Conservation (phyloP, 2,888 invertebrate genomes). For the Dasypogon diadema region DNA sequence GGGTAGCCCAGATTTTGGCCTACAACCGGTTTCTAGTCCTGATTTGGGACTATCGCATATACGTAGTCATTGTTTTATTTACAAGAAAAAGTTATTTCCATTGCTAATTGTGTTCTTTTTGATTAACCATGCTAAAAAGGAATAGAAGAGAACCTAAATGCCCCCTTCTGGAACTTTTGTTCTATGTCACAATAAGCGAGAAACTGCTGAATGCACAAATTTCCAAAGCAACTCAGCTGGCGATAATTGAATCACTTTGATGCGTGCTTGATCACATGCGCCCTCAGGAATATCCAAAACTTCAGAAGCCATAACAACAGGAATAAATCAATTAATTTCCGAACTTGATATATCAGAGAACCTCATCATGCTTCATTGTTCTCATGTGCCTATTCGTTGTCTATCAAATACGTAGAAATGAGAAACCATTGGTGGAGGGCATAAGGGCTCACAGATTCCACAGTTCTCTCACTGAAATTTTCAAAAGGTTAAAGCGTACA, state of each 20-base stretch:
- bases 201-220: neutral
- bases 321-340: constrained; percentile 24
- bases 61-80: too few relatives aligned
- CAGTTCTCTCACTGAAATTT: neutral
- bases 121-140: too few relatives aligned
- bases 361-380: constrained; percentile 11
- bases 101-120: too few relatives aligned
- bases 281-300: constrained; percentile 18
- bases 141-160: too few relatives aligned
- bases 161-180: too few relatives aligned
- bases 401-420: neutral
- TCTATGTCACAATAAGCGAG: too few relatives aligned
- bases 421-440: neutral
- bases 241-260: constrained; percentile 16
- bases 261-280: constrained; percentile 11
- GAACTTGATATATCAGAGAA: constrained; percentile 1
- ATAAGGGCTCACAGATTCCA: too few relatives aligned
- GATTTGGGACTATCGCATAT: too few relatives aligned
- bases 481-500: neutral
- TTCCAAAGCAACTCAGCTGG: neutral
- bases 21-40: too few relatives aligned
- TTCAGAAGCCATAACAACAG: constrained; percentile 6
- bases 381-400: constrained; percentile 6
- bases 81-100: too few relatives aligned
- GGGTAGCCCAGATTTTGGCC: too few relatives aligned